Evolutionary conservation across 2,888 invertebrate genomes (phyloP), one percentile per base, ranked within the genome.

Genomic region (Drosophila suboccidentalis): DNA sequence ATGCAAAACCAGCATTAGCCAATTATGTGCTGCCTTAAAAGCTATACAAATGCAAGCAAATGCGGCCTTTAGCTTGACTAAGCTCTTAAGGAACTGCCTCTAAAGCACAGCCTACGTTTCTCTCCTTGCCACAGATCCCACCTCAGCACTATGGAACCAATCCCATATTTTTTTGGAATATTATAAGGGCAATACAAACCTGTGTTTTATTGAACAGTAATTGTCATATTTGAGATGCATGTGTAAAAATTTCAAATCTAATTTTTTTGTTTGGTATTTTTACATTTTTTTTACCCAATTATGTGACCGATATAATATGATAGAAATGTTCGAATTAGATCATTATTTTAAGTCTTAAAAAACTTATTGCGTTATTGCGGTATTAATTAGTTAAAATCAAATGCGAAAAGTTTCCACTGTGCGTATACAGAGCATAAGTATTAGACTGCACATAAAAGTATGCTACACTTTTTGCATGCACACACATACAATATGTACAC

Each of bases 1-100:
- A 78, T 75, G 75, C 57, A 71, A 78, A 68, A 78, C 78, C 71
- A 65, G 78, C 69, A 51, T 73, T 65, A 69, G 76, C 65, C 70
- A 70, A 77, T 78, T 76, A 77, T 70, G 70, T 66, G 54, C 44
- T 63, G 70, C 73, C 76, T 50, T 70, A 70, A 74, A 77, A 77
- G 74, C 78, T 44, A 67, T 66, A 57, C 65, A 69, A 73, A 71
- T 66, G 65, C 62, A 78, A 78, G 67, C 79, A 81, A 80, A 71
- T 49, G 47, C 34, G 49, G 47, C 69, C 67, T 72, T 67, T 50
- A n/a, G 54, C 64, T 36, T 55, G 59, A 61, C 64, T 73, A 59
- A 79, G 76, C 65, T 65, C 71, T 64, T 65, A 75, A 78, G 67
- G 64, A 54, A 47, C 9, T 17, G 46, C 62, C 49, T 41, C 49